phyloP scores from a whole-genome alignment of 2,797 vertebrate species.

The Micrastur ruficollis region DNA sequence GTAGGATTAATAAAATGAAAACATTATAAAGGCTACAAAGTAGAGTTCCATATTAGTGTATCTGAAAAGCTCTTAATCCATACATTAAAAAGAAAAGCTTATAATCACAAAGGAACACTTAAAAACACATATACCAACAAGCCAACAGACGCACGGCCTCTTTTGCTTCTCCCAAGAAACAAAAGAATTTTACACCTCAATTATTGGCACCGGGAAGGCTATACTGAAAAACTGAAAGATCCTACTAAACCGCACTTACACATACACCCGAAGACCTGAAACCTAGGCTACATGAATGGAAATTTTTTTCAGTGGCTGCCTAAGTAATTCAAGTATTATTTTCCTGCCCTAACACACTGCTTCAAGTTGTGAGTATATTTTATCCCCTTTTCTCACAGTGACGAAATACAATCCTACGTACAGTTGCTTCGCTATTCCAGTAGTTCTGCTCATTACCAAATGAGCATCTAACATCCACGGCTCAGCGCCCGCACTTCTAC shows the following conservation, averaged over 20 bases:
- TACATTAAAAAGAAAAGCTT: neutral
- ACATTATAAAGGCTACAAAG: neutral
- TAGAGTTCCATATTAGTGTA: neutral
- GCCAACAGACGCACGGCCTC: neutral
- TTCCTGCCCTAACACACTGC: neutral
- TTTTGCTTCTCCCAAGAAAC: neutral
- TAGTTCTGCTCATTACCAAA: neutral
- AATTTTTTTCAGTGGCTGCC: neutral
- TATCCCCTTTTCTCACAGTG: neutral
- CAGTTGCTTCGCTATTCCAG: neutral
- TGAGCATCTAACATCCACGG: fast-evolving
- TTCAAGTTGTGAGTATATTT: neutral
- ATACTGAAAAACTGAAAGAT: neutral
- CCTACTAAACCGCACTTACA: neutral
- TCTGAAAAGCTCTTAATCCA: neutral
- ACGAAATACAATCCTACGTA: fast-evolving
- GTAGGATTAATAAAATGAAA: neutral
- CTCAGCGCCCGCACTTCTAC: fast-evolving
- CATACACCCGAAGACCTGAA: neutral
- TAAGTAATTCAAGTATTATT: neutral
- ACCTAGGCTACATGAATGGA: fast-evolving
- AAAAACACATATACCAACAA: neutral
- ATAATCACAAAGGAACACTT: neutral
- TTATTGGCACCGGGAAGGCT: fast-evolving
- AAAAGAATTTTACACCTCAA: neutral